phyloP scores from a whole-genome alignment of 2,797 vertebrate genomes.

The Prunella strophiata region DNA sequence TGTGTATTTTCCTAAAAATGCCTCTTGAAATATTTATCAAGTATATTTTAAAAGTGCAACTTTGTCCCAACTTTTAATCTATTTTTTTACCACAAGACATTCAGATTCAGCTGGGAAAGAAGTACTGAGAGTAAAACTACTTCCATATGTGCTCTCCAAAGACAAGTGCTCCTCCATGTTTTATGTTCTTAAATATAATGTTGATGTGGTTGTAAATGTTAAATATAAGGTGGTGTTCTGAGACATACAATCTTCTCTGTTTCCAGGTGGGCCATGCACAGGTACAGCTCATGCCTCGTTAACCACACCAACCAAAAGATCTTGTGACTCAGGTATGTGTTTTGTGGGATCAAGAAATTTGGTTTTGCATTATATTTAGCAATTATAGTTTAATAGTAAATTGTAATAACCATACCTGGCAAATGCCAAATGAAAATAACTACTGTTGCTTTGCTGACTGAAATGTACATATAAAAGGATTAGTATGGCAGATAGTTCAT shows the following conservation, averaged over 20 bases:
- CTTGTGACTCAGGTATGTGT: slow-evolving; percentile 88
- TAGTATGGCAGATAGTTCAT: background rate
- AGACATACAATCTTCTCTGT: slow-evolving; percentile 48
- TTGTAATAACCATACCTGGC: background rate
- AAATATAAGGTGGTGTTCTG: background rate
- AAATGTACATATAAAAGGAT: background rate
- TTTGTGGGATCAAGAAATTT: background rate
- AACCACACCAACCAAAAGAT: slow-evolving; percentile 91
- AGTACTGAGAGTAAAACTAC: background rate
- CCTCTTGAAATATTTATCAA: background rate
- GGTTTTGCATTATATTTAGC: background rate
- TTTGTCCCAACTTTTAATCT: background rate
- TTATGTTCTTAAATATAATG: background rate
- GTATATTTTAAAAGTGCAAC: background rate
- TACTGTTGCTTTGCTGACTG: background rate
- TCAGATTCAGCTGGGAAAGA: background rate
- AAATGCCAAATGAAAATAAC: background rate
- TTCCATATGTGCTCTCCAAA: background rate
- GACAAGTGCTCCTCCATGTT: background rate
- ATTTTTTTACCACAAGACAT: background rate
- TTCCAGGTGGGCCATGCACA: slow-evolving; percentile 91
- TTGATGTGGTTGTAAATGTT: background rate
- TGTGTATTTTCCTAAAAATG: background rate
- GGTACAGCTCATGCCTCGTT: slow-evolving; percentile 88
- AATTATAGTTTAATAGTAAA: background rate